Base-by-base conservation (phyloP, 2,888 invertebrate genomes). In the Elaeidobius kamerunicus region DNA sequence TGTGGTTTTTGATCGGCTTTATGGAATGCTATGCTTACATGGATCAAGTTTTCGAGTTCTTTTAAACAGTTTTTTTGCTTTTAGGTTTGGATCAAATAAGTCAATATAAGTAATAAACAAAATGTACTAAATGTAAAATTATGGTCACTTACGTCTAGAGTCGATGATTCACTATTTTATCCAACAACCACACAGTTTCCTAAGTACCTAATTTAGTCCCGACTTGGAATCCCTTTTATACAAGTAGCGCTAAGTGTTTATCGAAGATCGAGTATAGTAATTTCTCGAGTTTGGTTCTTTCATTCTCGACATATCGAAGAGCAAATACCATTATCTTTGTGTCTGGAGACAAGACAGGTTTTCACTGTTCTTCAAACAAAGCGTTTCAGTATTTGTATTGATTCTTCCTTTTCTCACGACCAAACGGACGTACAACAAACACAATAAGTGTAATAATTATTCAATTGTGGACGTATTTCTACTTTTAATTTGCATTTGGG, bases 291-390 rank as follows among this genome's bases (percentile, higher is more conserved):
- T 56, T 52, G 53, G 47, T 39, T 43, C 43, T 52, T 40, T 45
- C 49, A 49, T 49, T 49, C 45, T 56, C 54, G 50, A 63, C 63
- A 64, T 64, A 63, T 66, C 65, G 64, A 67, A 64, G 63, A 63
- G 68, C 65, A 69, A 69, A 69, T 64, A 69, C 65, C 65, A 67
- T 68, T 67, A 69, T 67, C 68, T 66, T 66, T 65, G 68, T 67
- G 67, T 68, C 55, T 55, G 66, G 61, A 59, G 51, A 51, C 57
- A 39, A 58, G 58, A 60, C 61, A 65, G 65, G 65, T 66, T 66
- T 66, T 61, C 62, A 61, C 60, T 63, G 63, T 64, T 66, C 63
- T 62, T 64, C 66, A 69, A 68, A 62, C 62, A 62, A 62, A 55
- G 65, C 66, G 62, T 60, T 62, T 63, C 63, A 58, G 62, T 67